Conservation (phyloP, 2,888 invertebrate species). For the Tridacna crocea region DNA sequence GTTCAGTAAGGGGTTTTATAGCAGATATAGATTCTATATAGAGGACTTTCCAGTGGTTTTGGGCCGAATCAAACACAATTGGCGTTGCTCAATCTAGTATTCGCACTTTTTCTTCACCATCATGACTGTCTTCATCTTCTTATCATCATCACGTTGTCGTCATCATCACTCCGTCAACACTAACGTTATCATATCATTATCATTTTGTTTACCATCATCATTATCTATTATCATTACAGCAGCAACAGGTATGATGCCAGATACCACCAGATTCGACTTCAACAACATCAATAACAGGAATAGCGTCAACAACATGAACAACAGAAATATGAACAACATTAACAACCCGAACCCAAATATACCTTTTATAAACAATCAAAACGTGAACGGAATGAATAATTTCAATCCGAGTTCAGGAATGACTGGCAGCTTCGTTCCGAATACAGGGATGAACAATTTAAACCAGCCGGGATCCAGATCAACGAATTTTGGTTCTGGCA, state of each 20-base stretch:
- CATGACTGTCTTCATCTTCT: no score
- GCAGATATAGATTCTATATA: no score
- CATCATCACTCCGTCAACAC: no score
- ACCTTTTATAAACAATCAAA: constrained; percentile 12
- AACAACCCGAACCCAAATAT: constrained; percentile 14
- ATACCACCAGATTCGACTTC: constrained; percentile 27
- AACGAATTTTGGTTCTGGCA: constrained; percentile 37
- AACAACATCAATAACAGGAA: constrained; percentile 24
- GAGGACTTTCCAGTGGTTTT: no score
- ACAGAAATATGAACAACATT: constrained; percentile 18
- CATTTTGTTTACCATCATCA: background rate
- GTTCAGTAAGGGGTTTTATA: no score
- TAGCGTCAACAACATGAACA: constrained; percentile 26
- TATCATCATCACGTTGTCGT: no score
- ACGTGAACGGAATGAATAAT: constrained; percentile 14
- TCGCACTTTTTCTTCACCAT: no score
- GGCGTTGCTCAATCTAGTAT: no score
- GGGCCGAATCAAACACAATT: no score
- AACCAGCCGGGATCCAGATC: constrained; percentile 29
- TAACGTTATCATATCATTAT: background rate
- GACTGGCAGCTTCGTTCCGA: constrained; percentile 4
- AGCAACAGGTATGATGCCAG: constrained; percentile 45
- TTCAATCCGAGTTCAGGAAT: constrained; percentile 15
- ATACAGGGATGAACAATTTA: constrained; percentile 5
- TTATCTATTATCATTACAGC: constrained; percentile 16